Evolutionary conservation across 1,140 invertebrate genomes (phyloP).

Genomic region (Drosophila melanogaster): Release_6_plus_ISO1_MT NC_004354.4:1243501-1244000

Average conservation of each 20-base stretch:
- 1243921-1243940: conserved; percentile 34
- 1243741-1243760: conserved; percentile 32
- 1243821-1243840: conserved; percentile 29
- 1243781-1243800: conserved; percentile 31
- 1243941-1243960: conserved; percentile 47
- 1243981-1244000: conserved; percentile 43
- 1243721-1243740: conserved; percentile 36
- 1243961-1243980: conserved; percentile 45
- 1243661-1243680: conserved; percentile 6
- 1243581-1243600: conserved; percentile 35
- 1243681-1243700: conserved; percentile 19
- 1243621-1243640: conserved; percentile 2
- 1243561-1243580: conserved; percentile 54
- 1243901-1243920: conserved; percentile 41
- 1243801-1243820: conserved; percentile 37
- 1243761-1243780: conserved; percentile 15
- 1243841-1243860: conserved; percentile 47
- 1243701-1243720: conserved; percentile 4
- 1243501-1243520: conserved; percentile 63
- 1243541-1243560: conserved; percentile 26
- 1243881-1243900: conserved; percentile 40
- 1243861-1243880: conserved; percentile 50
- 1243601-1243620: conserved; percentile 1
- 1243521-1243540: conserved; percentile 43
- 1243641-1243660: conserved; percentile 28